Conservation (phyloP, 2,797 vertebrate species). For the Dromococcyx pavoninus region DNA sequence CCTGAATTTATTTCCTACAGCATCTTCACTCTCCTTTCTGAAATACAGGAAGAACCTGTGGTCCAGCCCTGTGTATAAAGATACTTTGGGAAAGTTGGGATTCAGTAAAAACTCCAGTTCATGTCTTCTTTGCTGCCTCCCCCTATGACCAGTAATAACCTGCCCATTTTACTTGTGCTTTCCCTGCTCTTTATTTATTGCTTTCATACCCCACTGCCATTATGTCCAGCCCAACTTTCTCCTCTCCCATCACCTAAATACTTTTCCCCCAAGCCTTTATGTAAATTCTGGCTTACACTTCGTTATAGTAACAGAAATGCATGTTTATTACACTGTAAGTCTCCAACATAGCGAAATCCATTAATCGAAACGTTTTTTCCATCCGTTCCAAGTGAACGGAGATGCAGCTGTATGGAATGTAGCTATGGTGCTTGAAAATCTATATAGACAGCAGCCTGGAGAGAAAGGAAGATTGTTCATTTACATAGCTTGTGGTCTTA, state of each 20-base stretch:
- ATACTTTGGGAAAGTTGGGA: background rate
- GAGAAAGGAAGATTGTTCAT: background rate
- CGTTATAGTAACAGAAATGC: conserved; percentile 6
- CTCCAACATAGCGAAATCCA: background rate
- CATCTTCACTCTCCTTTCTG: background rate
- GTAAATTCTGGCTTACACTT: conserved; percentile 5
- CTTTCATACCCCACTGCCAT: background rate
- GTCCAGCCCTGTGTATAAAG: background rate
- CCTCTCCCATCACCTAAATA: background rate
- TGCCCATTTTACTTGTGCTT: background rate
- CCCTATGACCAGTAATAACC: background rate
- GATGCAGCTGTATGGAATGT: background rate
- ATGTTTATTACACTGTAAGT: background rate
- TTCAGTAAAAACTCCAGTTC: conserved; percentile 1
- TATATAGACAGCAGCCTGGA: background rate
- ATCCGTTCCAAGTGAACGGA: conserved; percentile 28
- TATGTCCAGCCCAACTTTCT: conserved; percentile 37
- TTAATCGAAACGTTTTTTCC: conserved; percentile 41
- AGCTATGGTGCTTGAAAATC: conserved; percentile 16
- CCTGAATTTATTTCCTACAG: background rate
- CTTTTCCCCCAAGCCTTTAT: background rate
- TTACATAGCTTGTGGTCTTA: conserved; percentile 24
- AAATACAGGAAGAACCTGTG: background rate
- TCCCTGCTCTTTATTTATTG: background rate
- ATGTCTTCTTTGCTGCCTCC: background rate